Evolutionary conservation across 2,888 invertebrate genomes (phyloP).

Genomic region (Trypoxylon attenuatum): DNA sequence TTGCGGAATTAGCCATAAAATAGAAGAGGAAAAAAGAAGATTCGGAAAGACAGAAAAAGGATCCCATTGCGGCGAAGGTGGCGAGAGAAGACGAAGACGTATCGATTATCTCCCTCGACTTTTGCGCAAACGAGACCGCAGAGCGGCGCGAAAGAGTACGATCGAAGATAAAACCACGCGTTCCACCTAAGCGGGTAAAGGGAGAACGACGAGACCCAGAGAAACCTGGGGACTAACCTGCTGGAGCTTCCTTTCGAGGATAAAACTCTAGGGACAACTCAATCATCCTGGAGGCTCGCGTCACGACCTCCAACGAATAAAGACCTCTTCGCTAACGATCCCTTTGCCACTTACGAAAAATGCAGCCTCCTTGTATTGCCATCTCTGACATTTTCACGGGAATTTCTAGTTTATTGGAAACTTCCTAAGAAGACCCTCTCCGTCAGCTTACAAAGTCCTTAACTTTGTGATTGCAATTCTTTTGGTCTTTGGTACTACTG

Average conservation of each 20-base stretch:
- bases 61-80: constrained; percentile 33
- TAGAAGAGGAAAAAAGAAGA: background rate
- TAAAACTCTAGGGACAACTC: constrained; percentile 54
- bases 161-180: constrained; percentile 58
- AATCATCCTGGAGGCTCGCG: constrained; percentile 42
- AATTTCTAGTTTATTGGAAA: too few species aligned
- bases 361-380: too few species aligned
- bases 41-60: constrained; percentile 34
- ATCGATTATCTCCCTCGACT: constrained; percentile 59
- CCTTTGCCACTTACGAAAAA: too few species aligned
- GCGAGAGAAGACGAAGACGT: constrained; percentile 57
- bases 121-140: constrained; percentile 60
- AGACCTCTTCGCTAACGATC: constrained; percentile 36
- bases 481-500: too few species aligned
- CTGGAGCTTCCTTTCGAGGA: constrained; percentile 41
- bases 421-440: too few species aligned
- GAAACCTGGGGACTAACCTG: constrained; percentile 15
- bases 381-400: too few species aligned
- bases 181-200: constrained; percentile 22
- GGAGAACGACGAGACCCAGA: constrained; percentile 10
- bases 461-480: too few species aligned
- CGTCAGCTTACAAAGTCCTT: too few species aligned
- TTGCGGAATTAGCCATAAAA: background rate
- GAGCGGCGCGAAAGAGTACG: constrained; percentile 54
- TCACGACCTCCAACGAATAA: constrained; percentile 26